Evolutionary conservation across 2,113 vertebrate species (phyloP), one percentile per base, ranked within the genome.

Genomic region (Nicator chloris): DNA sequence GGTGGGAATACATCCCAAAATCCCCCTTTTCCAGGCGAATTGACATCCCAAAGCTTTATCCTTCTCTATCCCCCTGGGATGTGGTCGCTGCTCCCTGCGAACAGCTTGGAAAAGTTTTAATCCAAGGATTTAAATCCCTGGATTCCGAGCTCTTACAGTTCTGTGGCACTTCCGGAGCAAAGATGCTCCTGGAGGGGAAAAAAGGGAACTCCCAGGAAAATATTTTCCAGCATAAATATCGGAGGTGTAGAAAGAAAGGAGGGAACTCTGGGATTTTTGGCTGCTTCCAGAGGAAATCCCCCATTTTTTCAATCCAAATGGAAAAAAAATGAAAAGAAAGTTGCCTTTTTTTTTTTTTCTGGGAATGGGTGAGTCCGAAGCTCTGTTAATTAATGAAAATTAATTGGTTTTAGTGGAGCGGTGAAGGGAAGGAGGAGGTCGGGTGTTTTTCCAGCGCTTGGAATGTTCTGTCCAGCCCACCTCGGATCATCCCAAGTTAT

Each of bases 361-460:
- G 17, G 28, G 21, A 47, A 35, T 1, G 2, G 2, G 2, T 18
- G 47, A 37, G 12, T 49, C 33, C 30, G 26, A 51, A 77, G 31
- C 10, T 17, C 7, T 9, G 31, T 15, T 61, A 15, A 39, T 72
- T 50, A 84, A 61, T 11, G 27, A 27, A 39, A 53, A 45, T 65
- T 44, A 16, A 33, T 61, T 37, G 2, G 7, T 20, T 37, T 54
- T 8, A 33, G 28, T 4, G 57, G 4, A 11, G 47, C 4, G 37
- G 2, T 26, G 12, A 15, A 44, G 31, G 49, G 8, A 6, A 66
- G 21, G 33, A 13, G 27, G 27, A 21, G 10, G 21, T 4, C 1
- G 0, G 33, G 30, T 9, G 21, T 8, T 39, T 24, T 35, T 11
- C 57, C 10, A 2, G 35, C 0, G 13, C 15, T 6, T 45, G 35